Percentiles rank a stretch among this genome's conserved stretches.
Evolutionary conservation across 2,888 invertebrate species (phyloP).

Genomic region (Phalera bucephala): DNA sequence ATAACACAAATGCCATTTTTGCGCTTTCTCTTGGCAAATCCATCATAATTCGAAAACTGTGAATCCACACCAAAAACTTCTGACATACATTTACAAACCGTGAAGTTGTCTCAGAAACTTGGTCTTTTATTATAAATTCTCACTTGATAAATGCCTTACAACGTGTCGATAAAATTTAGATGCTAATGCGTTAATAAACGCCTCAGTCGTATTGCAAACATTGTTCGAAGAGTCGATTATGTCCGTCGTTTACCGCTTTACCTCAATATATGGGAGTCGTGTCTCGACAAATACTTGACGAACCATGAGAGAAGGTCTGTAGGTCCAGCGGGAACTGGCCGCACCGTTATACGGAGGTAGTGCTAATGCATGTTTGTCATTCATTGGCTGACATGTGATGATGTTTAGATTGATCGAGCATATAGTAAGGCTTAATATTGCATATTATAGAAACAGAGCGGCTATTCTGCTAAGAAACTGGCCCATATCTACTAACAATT

Average conservation of each 20-base stretch:
- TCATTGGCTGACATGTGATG: background rate
- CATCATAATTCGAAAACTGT: too few species aligned
- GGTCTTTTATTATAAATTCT: too few species aligned
- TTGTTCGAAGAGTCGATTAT: background rate
- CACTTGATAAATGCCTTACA: background rate
- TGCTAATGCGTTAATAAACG: background rate
- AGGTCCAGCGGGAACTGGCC: constrained; percentile 19
- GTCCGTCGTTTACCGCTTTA: constrained; percentile 8
- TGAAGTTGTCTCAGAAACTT: too few species aligned
- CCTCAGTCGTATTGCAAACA: background rate
- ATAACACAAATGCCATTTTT: too few species aligned
- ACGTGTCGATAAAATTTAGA: background rate
- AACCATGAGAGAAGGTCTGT: constrained; percentile 14
- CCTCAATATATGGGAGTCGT: constrained; percentile 15
- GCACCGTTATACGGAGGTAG: constrained; percentile 27
- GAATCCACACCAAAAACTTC: too few species aligned
- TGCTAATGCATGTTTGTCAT: constrained; percentile 14
- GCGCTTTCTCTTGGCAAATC: too few species aligned
- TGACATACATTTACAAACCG: too few species aligned
- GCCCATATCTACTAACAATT: too few species aligned
- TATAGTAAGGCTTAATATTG: too few species aligned
- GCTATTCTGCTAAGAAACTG: too few species aligned
- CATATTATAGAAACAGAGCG: too few species aligned
- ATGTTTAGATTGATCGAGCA: too few species aligned
- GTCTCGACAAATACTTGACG: constrained; percentile 24